phyloP scores from a whole-genome alignment of 1,140 invertebrate species.

The Oscheius sp. region DNA sequence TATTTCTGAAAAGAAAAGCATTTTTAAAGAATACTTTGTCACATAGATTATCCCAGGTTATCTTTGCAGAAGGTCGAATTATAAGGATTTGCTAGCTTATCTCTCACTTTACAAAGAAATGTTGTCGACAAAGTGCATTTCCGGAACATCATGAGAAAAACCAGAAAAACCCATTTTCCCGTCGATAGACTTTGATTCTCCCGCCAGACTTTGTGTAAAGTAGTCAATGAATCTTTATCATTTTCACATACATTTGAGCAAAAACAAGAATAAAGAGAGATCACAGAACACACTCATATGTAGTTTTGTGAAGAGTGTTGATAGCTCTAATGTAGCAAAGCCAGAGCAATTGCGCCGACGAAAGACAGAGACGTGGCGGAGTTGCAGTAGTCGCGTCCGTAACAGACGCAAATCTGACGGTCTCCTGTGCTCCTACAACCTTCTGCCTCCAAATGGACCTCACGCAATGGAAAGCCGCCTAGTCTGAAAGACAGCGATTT shows the following conservation, averaged over 20 bases:
- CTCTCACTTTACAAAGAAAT: too few species aligned
- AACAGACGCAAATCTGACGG: slow-evolving; percentile 28
- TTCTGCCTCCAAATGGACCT: slow-evolving; percentile 23
- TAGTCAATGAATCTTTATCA: background rate
- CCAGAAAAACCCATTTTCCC: too few species aligned
- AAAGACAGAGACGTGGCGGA: background rate
- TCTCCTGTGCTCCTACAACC: slow-evolving; percentile 14
- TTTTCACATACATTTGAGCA: background rate
- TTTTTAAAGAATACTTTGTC: too few species aligned
- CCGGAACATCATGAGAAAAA: too few species aligned
- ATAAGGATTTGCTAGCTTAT: too few species aligned
- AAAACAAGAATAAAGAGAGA: background rate
- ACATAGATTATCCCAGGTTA: too few species aligned
- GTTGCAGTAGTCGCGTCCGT: slow-evolving; percentile 25
- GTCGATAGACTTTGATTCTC: too few species aligned
- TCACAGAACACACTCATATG: slow-evolving; percentile 3
- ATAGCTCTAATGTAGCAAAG: background rate
- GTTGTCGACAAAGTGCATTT: too few species aligned
- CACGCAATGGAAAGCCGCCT: background rate
- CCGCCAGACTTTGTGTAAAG: too few species aligned
- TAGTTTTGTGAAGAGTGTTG: background rate
- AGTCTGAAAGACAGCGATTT: background rate
- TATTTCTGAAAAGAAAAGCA: too few species aligned
- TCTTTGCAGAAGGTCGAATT: too few species aligned
- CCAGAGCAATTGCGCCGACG: background rate